These are phyloP conservation scores for Calliscelio sp. DNA, from an alignment of 2,888 invertebrate species.

Conservation along the genomic window DNA sequence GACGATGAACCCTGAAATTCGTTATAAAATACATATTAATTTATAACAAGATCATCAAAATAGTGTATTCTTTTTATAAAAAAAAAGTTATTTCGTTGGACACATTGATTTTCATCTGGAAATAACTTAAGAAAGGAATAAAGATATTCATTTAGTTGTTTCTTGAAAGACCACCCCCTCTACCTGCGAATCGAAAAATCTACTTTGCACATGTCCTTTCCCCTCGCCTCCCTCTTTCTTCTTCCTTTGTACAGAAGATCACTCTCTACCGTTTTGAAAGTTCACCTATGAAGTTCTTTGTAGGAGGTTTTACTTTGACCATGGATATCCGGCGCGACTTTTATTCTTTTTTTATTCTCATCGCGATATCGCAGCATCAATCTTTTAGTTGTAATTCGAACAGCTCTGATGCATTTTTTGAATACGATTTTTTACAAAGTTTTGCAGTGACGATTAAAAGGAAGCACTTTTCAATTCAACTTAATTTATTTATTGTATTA, in stretches of 20 bases:
- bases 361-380: constrained; percentile 12
- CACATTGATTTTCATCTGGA: too few species aligned
- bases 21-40: constrained; percentile 13
- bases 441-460: too few species aligned
- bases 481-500: too few species aligned
- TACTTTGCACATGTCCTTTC: constrained; percentile 54
- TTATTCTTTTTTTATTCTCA: constrained; percentile 30
- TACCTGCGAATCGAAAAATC: constrained; percentile 53
- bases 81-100: too few species aligned
- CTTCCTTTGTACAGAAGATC: constrained; percentile 43
- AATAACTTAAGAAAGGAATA: constrained; percentile 36
- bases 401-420: not conserved
- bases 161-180: constrained; percentile 35
- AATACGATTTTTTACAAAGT: not conserved
- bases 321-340: constrained; percentile 47
- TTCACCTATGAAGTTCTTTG: constrained; percentile 50
- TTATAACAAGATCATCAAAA: not conserved
- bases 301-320: constrained; percentile 45
- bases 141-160: constrained; percentile 10
- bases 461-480: too few species aligned
- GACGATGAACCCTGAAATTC: constrained; percentile 35
- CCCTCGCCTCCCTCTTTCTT: constrained; percentile 21
- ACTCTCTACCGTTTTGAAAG: constrained; percentile 44
- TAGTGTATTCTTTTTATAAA: too few species aligned
- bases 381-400: constrained; percentile 17